Base-by-base conservation (phyloP, 2,113 vertebrate genomes). In the Cyprinodon variegatus region DNA sequence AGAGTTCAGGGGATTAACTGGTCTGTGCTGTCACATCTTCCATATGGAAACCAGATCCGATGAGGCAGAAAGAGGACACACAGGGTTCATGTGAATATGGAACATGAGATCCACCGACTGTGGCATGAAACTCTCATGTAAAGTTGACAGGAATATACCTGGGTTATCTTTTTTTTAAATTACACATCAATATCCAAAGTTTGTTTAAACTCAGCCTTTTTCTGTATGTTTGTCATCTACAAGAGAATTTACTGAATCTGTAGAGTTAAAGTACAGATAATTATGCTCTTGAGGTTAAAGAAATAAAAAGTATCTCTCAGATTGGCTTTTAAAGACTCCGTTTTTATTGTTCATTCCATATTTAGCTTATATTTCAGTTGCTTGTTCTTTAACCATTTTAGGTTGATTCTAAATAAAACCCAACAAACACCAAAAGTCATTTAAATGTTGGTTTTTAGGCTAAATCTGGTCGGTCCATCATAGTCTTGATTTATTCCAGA, bases 1-100 rank as follows among this genome's bases (percentile, higher is more conserved):
- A 5, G 61, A 20, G 62, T 84, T 83, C 29, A 79, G n/a, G 61
- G 81, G 78, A 84, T 82, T 81, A 63, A 8, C 29, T 1, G 11
- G 43, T 68, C 69, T 57, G 70, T 4, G 4, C 60, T 69, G 76
- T 59, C 40, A 66, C 29, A 59, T 72, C 48, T 39, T 78, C 72
- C 79, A 83, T 85, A 83, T 85, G 79, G 63, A 81, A 14, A 40
- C 13, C 46, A 22, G 70, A 22, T 43, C 61, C 20, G 61, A 17
- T 38, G 36, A 17, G 13, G 4, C 41, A 79, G 45, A 43, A 63
- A 70, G 72, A 15, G 46, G 9, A 74, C 53, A 61, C 40, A 72
- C 76, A 50, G 69, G 53, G 59, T 70, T 74, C 40, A 22, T 81
- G 68, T 78, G 76, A 80, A 74, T 66, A 50, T 69, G 70, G 57